A percentile compares a stretch with the other conserved stretches of the same genome.
phyloP scores from a whole-genome alignment of 2,888 invertebrate genomes.

The Phortica okadai region DNA sequence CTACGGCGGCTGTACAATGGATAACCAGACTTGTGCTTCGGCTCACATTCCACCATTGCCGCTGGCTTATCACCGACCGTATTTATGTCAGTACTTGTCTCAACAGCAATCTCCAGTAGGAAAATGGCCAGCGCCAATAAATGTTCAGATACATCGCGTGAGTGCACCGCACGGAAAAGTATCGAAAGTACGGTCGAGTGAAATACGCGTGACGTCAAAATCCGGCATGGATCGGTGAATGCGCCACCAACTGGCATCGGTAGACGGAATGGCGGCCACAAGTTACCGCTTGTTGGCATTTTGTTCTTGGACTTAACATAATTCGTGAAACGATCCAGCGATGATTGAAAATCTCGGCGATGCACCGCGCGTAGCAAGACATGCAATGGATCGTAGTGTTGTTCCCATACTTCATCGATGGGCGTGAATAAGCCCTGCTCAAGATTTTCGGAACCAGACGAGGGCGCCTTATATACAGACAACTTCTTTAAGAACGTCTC shows the following conservation, averaged over 20 bases:
- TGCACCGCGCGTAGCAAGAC: conserved; percentile 93
- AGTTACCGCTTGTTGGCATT: conserved; percentile 79
- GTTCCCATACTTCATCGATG: conserved; percentile 92
- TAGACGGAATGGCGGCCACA: conserved; percentile 90
- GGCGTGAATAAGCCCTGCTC: conserved; percentile 95
- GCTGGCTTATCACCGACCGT: conserved; percentile 50
- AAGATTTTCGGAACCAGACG: conserved; percentile 83
- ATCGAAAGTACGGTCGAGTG: conserved; percentile 84
- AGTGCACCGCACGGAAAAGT: conserved; percentile 89
- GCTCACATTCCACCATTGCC: conserved; percentile 71
- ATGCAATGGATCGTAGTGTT: conserved; percentile 95
- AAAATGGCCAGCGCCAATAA: conserved; percentile 91
- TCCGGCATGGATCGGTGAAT: conserved; percentile 82
- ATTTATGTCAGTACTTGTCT: conserved; percentile 66
- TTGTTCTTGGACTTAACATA: conserved; percentile 82
- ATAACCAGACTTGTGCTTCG: conserved; percentile 62
- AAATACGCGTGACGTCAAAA: conserved; percentile 74
- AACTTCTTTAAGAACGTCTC: conserved; percentile 90
- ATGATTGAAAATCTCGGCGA: conserved; percentile 93
- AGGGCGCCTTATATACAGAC: conserved; percentile 91
- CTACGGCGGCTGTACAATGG: conserved; percentile 61
- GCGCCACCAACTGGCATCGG: conserved; percentile 81
- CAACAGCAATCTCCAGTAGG: conserved; percentile 89
- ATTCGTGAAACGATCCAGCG: conserved; percentile 94
- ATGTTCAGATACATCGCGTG: conserved; percentile 88